Base-by-base conservation (phyloP, 2,113 vertebrate genomes). In the Aptenodytes patagonicus region DNA sequence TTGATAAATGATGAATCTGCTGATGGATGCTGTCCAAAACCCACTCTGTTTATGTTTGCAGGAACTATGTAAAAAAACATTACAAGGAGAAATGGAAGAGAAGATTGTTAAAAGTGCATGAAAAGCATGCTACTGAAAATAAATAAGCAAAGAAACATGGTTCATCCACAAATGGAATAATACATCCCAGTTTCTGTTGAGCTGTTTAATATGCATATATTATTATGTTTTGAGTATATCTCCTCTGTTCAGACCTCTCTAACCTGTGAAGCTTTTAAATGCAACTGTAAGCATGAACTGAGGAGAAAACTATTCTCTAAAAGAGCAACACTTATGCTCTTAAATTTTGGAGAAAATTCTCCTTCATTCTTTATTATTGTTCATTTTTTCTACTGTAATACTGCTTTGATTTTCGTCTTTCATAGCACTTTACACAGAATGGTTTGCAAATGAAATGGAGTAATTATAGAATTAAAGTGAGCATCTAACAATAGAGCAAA, bases 391-490 rank as follows among this genome's bases (percentile, higher is more conserved):
- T 61, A 42, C 62, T 24, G 42, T n/a, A 87, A 69, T 54, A 46
- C 17, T 58, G 6, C 60, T 82, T 87, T 75, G 42, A 81, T 70
- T 89, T 83, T 89, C 17, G 49, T 57, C 47, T 86, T 72, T 90
- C 54, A 73, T 32, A 77, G 25, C 11, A 80, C 32, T 18, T 78
- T 75, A 34, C 0, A 0, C 3, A 17, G 58, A 95, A 77, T 52
- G 21, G 4, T 73, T 94, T 95, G 40, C 36, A 89, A 66, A 83
- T 31, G 8, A 83, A 73, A 69, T 58, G 3, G 66, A 84, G 20
- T 62, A 89, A 88, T 92, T 95, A 83, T 11, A 61, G 62, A 93
- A 69, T 61, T 81, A 95, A 83, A 94, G 44, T 51, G 32, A 81
- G 20, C 29, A 5, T 60, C 25, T 64, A 87, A 77, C 29, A 91